phyloP scores from a whole-genome alignment of 23 tunicate genomes.

The Clavelina lepadiformis region DNA sequence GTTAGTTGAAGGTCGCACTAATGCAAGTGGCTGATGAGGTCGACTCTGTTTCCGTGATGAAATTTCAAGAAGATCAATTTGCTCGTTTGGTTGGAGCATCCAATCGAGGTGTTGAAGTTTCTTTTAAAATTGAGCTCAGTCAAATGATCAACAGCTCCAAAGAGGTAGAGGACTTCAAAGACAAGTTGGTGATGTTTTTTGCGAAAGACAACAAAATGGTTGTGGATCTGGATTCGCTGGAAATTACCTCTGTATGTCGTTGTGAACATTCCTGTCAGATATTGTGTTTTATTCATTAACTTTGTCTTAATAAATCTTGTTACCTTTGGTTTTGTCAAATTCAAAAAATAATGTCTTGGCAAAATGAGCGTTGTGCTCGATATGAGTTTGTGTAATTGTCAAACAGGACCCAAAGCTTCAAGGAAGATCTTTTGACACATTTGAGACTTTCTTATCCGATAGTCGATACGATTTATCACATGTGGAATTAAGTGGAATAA shows the following conservation, averaged over 20 bases:
- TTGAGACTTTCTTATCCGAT: constrained; percentile 22
- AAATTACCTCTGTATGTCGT: constrained; percentile 12
- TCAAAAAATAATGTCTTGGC: background rate
- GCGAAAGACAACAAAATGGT: background rate
- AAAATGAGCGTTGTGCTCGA: background rate
- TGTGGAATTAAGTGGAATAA: constrained; percentile 16
- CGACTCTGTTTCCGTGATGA: constrained; percentile 10
- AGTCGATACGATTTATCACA: constrained; percentile 5
- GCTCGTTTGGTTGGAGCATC: constrained; percentile 9
- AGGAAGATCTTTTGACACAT: constrained; percentile 21
- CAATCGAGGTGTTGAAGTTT: constrained; percentile 10
- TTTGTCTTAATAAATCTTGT: too few relatives aligned
- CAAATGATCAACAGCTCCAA: background rate
- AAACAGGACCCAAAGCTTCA: constrained; percentile 10
- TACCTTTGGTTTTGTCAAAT: too few relatives aligned
- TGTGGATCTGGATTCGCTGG: constrained; percentile 20
- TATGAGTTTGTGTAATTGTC: background rate
- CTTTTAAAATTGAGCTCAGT: background rate
- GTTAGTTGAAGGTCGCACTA: too few relatives aligned
- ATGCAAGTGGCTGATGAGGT: too few relatives aligned
- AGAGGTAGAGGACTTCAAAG: background rate
- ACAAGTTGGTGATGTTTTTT: background rate
- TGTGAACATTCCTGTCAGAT: too few relatives aligned
- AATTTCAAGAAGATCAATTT: constrained; percentile 17
- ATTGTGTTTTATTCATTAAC: too few relatives aligned